Evolutionary conservation across 1,140 invertebrate species (phyloP), one percentile per base, ranked within the genome.

Genomic region (Scaptomyza montana): DNA sequence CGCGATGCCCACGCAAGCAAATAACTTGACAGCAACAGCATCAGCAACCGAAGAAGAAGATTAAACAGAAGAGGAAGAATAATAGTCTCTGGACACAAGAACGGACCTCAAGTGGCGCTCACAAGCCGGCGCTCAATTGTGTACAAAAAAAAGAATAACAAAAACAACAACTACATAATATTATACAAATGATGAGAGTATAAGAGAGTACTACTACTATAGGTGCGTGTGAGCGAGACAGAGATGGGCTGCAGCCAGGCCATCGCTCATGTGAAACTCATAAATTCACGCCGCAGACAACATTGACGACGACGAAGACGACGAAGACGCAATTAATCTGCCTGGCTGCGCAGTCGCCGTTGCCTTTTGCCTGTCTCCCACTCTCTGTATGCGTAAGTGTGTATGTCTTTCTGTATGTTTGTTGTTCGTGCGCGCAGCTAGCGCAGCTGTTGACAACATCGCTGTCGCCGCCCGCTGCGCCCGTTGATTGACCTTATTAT

Each of bases 401-500:
- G 30, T 30, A 6, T 46, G 39, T 36, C 51, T 75, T 76, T 63
- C 56, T 62, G 69, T 56, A 25, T 60, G 53, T 62, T 25, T 77
- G 71, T 80, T 54, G 50, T 49, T 7, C 13, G 41, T 16, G 19
- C 30, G 46, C 47, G 47, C 19, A 19, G 82, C 68, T 73, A 77
- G 82, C 68, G 84, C 82, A 87, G 82, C 75, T 79, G 84, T 87
- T 87, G 70, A 78, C 80, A 77, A 80, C 68, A 56, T 64, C 60
- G 72, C 66, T 66, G 74, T 61, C 74, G 70, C 75, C 79, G 79
- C 82, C 84, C 76, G 82, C 84, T 87, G 82, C 59, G 81, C 59
- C 57, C 76, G 78, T 87, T 87, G 82, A 87, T 86, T 86, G 82
- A 86, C 82, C 82, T 87, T 82, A 87, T 86, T 82, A 87, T 86